Evolutionary conservation across 2,797 vertebrate genomes (phyloP).

Genomic region (Gadopsis marmoratus): DNA sequence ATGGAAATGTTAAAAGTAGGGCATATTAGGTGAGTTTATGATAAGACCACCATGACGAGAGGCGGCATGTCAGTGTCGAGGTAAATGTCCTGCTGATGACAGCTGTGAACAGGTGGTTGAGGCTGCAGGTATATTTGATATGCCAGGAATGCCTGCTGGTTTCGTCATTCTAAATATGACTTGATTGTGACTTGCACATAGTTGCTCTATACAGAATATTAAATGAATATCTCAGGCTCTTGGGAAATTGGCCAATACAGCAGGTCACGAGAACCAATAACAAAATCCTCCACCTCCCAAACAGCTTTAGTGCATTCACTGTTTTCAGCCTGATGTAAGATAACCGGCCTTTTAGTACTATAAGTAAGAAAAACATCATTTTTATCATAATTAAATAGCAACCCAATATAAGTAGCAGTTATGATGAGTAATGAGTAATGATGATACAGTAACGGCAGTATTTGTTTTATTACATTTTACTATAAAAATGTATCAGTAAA

Average conservation of each 20-base stretch:
- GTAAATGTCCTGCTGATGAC: slow-evolving; percentile 80
- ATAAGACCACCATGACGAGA: slow-evolving; percentile 66
- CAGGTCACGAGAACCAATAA: slow-evolving; percentile 25
- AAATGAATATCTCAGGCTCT: slow-evolving; percentile 46
- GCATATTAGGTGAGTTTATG: slow-evolving; percentile 46
- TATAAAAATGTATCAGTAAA: not conserved
- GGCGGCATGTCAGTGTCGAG: slow-evolving; percentile 58
- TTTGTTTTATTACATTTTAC: not conserved
- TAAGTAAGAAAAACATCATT: not conserved
- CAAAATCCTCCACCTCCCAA: not conserved
- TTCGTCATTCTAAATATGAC: slow-evolving; percentile 65
- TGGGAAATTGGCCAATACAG: slow-evolving; percentile 43
- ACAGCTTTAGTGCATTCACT: not conserved
- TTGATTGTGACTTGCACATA: slow-evolving; percentile 68
- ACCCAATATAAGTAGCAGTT: not conserved
- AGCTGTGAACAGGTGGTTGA: slow-evolving; percentile 79
- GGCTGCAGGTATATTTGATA: slow-evolving; percentile 69
- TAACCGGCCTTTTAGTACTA: not conserved
- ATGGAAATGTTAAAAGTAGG: slow-evolving; percentile 55
- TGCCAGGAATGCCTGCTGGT: slow-evolving; percentile 70
- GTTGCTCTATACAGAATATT: slow-evolving; percentile 31
- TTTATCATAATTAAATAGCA: not conserved
- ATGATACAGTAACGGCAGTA: no score
- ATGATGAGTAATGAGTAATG: no score
- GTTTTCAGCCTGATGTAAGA: not conserved